Conservation (phyloP, 1,140 invertebrate genomes). For the Drosophila subobscura region DNA sequence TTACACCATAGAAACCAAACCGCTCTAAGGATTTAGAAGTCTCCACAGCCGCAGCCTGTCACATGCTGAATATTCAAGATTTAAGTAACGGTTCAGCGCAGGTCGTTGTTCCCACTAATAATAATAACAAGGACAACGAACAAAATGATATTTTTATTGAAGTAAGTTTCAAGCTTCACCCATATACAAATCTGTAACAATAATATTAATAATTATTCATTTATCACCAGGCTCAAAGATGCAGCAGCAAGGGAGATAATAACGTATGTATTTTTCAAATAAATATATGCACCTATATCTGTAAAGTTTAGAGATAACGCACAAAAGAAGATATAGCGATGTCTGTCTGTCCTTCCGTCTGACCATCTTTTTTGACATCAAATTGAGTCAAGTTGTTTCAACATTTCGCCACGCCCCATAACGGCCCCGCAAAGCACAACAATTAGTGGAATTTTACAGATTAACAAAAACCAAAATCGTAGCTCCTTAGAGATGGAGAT, state of each 20-base stretch:
- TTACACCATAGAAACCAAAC: constrained; percentile 40
- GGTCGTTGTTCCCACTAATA: constrained; percentile 45
- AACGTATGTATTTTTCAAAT: constrained; percentile 64
- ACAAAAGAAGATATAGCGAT: too few species aligned
- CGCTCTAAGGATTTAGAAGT: constrained; percentile 46
- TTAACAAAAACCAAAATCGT: too few species aligned
- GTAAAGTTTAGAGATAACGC: too few species aligned
- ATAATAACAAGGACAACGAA: constrained; percentile 52
- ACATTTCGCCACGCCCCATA: too few species aligned
- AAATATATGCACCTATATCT: too few species aligned
- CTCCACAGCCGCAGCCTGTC: constrained; percentile 9
- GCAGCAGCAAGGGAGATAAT: constrained; percentile 67
- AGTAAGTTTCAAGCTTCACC: constrained; percentile 33
- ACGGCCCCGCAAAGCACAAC: too few species aligned
- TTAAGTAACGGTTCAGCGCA: constrained; percentile 50
- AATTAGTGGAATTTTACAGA: too few species aligned
- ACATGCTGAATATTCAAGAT: constrained; percentile 56
- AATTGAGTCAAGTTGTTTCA: too few species aligned
- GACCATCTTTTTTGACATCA: too few species aligned
- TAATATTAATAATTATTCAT: not conserved
- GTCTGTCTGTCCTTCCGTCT: too few species aligned
- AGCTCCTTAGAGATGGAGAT: too few species aligned
- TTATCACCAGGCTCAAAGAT: constrained; percentile 51
- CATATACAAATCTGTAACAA: not conserved
- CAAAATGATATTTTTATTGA: constrained; percentile 56